phyloP scores from a whole-genome alignment of 1,140 invertebrate species.

The Danaus plexippus region DNA sequence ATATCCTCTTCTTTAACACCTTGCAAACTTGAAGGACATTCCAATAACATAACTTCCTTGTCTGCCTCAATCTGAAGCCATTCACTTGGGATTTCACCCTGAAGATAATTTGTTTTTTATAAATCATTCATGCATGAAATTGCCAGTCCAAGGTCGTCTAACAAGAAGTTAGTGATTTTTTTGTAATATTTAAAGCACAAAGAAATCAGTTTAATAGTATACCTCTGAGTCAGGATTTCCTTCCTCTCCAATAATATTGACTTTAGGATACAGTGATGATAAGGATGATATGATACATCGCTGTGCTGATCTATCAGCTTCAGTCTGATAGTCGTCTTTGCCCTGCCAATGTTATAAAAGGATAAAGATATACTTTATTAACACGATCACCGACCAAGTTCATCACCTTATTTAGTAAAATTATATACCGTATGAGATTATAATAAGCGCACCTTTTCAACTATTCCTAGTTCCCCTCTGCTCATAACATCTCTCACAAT shows the following conservation, averaged over 20 bases:
- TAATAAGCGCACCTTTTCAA: slow-evolving; percentile 82
- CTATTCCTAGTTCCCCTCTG: slow-evolving; percentile 89
- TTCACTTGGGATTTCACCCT: slow-evolving; percentile 76
- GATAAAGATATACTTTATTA: no score
- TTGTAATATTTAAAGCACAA: no score
- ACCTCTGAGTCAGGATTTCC: slow-evolving; percentile 75
- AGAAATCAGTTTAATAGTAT: slow-evolving; percentile 13
- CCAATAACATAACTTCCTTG: slow-evolving; percentile 77
- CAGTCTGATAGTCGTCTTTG: slow-evolving; percentile 96
- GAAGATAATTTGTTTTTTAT: slow-evolving; percentile 19
- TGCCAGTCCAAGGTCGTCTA: no score
- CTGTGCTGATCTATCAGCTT: slow-evolving; percentile 96
- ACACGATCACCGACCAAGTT: no score
- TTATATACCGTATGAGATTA: no score
- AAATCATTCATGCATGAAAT: slow-evolving; percentile 4
- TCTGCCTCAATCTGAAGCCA: slow-evolving; percentile 82
- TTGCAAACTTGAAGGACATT: slow-evolving; percentile 79
- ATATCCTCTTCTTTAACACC: slow-evolving; percentile 80
- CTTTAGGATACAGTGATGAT: slow-evolving; percentile 84
- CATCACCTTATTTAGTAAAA: no score
- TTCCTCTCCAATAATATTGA: slow-evolving; percentile 96
- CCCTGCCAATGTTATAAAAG: slow-evolving; percentile 71
- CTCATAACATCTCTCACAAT: slow-evolving; percentile 93
- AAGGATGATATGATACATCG: slow-evolving; percentile 92
- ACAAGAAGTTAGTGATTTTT: no score